Evolutionary conservation across 2,797 vertebrate species (phyloP).

Genomic region (Hybognathus amarus): DNA sequence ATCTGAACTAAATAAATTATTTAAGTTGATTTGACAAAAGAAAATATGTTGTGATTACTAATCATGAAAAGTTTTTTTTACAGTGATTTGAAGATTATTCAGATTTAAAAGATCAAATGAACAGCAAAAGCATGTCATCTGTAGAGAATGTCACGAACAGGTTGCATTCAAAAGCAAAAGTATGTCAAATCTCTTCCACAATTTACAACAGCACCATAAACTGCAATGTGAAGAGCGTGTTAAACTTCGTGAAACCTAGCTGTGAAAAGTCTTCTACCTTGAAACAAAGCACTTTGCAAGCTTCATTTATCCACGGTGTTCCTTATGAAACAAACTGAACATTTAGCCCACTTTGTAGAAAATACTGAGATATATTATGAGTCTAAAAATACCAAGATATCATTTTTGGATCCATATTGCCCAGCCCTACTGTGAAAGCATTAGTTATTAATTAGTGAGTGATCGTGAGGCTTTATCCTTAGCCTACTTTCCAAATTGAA

Average conservation of each 20-base stretch:
- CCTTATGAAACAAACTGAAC: slow-evolving; percentile 4
- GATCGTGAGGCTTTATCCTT: neutral
- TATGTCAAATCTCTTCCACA: slow-evolving; percentile 25
- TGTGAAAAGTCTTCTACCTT: neutral
- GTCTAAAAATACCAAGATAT: slow-evolving; percentile 1
- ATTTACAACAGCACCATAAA: slow-evolving; percentile 19
- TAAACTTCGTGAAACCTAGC: neutral
- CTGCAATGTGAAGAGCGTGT: neutral
- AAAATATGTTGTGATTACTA: too few species aligned
- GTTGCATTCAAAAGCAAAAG: slow-evolving; percentile 11
- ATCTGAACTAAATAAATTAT: too few species aligned
- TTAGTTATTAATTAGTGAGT: slow-evolving; percentile 39
- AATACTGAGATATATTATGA: neutral
- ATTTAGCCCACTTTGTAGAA: neutral
- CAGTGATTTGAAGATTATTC: neutral
- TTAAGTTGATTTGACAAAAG: too few species aligned
- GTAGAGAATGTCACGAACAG: slow-evolving; percentile 27
- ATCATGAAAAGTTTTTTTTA: too few species aligned
- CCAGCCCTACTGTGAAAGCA: neutral
- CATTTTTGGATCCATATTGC: neutral
- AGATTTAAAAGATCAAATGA: slow-evolving; percentile 10
- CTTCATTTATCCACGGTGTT: slow-evolving; percentile 1
- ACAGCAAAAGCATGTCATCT: slow-evolving; percentile 23
- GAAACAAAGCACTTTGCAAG: slow-evolving; percentile 19
- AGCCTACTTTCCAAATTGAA: slow-evolving; percentile 30